Conservation (phyloP, 1,140 invertebrate species). For the Dendroctonus valens region DNA sequence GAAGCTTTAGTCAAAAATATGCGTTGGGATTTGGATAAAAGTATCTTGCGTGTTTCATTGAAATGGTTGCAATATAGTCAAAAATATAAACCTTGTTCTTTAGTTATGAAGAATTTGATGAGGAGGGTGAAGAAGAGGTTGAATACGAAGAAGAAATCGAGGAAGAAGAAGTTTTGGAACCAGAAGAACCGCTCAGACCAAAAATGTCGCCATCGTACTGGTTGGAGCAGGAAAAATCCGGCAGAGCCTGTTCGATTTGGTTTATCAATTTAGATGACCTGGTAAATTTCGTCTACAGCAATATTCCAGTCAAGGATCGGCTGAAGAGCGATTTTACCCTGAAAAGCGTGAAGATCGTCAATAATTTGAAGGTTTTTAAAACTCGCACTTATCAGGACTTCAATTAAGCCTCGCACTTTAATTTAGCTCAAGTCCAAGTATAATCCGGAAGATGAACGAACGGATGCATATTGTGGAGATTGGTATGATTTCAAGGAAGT, state of each 20-base stretch:
- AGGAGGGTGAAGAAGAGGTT: constrained; percentile 13
- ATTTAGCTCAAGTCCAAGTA: constrained; percentile 35
- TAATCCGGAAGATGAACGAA: constrained; percentile 34
- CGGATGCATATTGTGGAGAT: constrained; percentile 39
- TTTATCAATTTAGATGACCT: constrained; percentile 42
- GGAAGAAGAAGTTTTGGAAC: constrained; percentile 16
- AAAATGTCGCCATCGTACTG: constrained; percentile 35
- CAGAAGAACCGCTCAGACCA: constrained; percentile 8
- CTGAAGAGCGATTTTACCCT: constrained; percentile 38
- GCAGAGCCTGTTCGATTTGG: constrained; percentile 43
- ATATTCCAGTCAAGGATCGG: constrained; percentile 40
- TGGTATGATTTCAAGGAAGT: constrained; percentile 47
- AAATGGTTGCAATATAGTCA: too few species aligned
- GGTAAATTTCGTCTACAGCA: constrained; percentile 41
- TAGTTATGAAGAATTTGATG: constrained; percentile 7
- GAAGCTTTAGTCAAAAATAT: too few species aligned
- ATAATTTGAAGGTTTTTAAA: constrained; percentile 28
- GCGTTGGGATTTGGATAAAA: too few species aligned
- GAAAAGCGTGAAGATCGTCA: constrained; percentile 36
- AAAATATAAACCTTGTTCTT: neutral
- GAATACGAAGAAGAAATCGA: constrained; percentile 16
- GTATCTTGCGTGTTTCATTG: too few species aligned
- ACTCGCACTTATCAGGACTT: neutral
- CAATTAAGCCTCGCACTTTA: too few species aligned
- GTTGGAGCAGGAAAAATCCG: constrained; percentile 36